Evolutionary conservation across 1,140 invertebrate genomes (phyloP).

Genomic region (Thaumatotibia leucotreta): DNA sequence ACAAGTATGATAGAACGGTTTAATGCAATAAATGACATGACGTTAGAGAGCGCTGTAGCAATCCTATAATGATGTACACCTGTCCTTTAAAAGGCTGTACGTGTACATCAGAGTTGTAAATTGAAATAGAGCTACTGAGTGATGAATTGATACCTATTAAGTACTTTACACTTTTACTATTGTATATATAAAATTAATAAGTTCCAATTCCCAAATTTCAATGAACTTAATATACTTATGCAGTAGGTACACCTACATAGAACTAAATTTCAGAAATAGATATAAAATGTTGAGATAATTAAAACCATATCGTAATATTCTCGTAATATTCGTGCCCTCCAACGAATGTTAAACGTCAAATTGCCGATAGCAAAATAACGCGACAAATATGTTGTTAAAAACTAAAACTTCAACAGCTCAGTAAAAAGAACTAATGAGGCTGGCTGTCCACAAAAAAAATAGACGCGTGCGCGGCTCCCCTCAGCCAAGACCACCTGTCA

Average conservation of each 20-base stretch:
- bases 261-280: no score
- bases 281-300: no score
- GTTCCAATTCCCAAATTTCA: no score
- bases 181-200: no score
- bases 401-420: background rate
- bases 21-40: slow-evolving; percentile 2
- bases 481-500: slow-evolving; percentile 29
- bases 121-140: no score
- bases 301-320: background rate
- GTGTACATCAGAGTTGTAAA: no score
- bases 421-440: background rate
- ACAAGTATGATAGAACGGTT: background rate
- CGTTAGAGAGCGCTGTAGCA: background rate
- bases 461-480: slow-evolving; percentile 21
- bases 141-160: background rate
- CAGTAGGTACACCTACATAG: no score
- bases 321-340: no score
- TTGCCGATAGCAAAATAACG: background rate
- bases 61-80: background rate
- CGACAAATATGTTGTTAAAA: background rate
- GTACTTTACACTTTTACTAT: no score
- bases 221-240: no score
- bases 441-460: slow-evolving; percentile 17
- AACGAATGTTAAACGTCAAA: background rate
- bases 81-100: background rate